Evolutionary conservation across 2,113 vertebrate genomes (phyloP).

Genomic region (Petromus typicus): DNA sequence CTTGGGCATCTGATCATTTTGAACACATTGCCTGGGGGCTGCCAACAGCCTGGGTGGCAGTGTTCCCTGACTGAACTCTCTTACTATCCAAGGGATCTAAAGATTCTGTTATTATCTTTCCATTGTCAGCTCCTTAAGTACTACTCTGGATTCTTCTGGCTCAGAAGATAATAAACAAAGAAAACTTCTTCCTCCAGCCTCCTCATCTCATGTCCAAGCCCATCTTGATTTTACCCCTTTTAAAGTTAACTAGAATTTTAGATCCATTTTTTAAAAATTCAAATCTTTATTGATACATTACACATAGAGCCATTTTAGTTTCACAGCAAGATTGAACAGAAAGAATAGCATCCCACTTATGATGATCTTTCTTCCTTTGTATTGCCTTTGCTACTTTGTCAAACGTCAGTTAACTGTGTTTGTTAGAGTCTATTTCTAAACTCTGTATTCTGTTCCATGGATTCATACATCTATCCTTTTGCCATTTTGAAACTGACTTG

Average conservation of each 20-base stretch:
- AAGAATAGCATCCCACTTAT: not conserved
- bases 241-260: conserved; percentile 12
- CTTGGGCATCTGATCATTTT: not conserved
- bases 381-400: not conserved
- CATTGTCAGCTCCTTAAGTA: not conserved
- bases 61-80: not conserved
- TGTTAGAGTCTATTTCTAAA: not conserved
- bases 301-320: conserved; percentile 2
- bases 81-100: not conserved
- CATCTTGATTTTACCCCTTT: not conserved
- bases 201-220: not conserved
- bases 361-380: not conserved
- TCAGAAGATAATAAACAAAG: not conserved
- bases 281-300: no score
- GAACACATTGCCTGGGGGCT: not conserved
- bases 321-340: conserved; percentile 44
- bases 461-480: not conserved
- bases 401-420: not conserved
- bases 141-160: not conserved
- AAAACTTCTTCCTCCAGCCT: not conserved
- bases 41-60: not conserved
- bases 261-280: conserved; percentile 3
- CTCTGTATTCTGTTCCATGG: not conserved
- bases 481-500: not conserved
- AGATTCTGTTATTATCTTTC: not conserved